Evolutionary conservation across 2,888 invertebrate species (phyloP).

Genomic region (Acrobasis repandana): DNA sequence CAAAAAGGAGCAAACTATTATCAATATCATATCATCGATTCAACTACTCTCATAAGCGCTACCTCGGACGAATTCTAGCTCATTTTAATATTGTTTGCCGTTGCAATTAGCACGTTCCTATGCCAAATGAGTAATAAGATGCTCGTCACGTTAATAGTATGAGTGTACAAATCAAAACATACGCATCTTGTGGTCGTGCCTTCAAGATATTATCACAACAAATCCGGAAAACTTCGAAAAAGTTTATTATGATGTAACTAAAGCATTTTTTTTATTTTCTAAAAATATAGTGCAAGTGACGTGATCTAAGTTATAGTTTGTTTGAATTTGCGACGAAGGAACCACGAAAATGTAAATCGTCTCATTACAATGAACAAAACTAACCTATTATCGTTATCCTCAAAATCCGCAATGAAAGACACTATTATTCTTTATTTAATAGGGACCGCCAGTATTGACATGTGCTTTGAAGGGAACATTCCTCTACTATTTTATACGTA

Average conservation of each 20-base stretch:
- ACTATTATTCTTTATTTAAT: constrained; percentile 53
- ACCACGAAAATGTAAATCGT: constrained; percentile 62
- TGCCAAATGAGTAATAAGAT: neutral
- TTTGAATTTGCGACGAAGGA: constrained; percentile 37
- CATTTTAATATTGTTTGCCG: neutral
- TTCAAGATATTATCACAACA: neutral
- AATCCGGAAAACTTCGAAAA: no score
- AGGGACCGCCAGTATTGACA: constrained; percentile 54
- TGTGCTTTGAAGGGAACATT: constrained; percentile 37
- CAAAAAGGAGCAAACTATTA: constrained; percentile 3
- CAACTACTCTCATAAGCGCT: neutral
- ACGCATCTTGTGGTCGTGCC: neutral
- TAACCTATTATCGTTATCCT: constrained; percentile 49
- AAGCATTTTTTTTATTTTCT: neutral
- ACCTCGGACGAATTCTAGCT: neutral
- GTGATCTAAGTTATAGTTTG: neutral
- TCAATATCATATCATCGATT: no score
- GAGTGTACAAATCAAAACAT: neutral
- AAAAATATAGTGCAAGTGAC: constrained; percentile 16
- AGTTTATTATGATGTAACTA: no score
- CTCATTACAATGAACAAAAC: constrained; percentile 61
- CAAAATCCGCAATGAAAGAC: constrained; percentile 51
- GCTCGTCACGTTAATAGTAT: neutral
- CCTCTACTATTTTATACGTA: neutral
- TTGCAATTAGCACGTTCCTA: neutral